These are phyloP conservation scores for Pseudochirops cupreus DNA, from an alignment of 2,797 vertebrate genomes.

Conservation along the genomic window DNA sequence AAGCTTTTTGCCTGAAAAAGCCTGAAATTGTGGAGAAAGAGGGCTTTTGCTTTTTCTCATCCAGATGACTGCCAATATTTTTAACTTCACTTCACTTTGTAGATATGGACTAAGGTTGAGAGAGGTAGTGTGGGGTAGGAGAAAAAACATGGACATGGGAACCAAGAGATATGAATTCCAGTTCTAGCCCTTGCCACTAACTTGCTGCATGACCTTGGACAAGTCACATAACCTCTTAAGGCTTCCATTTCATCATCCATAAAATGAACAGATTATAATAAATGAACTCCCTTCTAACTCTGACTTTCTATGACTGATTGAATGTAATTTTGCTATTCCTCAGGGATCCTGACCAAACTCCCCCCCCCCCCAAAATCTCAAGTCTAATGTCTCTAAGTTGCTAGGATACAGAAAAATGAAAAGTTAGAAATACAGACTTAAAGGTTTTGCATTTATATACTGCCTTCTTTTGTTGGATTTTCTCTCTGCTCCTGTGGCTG, in stretches of 20 bases:
- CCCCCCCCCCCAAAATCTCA: neutral
- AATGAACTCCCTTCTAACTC: neutral
- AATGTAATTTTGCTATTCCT: neutral
- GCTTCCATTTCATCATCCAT: neutral
- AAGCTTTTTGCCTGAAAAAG: neutral
- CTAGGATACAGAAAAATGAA: neutral
- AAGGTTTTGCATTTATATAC: rapidly evolving
- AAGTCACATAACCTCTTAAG: neutral
- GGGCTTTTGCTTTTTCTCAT: neutral
- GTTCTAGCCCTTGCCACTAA: neutral
- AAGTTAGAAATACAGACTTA: neutral
- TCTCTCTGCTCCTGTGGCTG: constrained; percentile 20
- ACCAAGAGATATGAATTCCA: neutral
- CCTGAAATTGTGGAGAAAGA: neutral
- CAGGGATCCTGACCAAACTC: neutral
- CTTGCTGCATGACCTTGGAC: neutral
- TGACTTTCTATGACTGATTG: neutral
- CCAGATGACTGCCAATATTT: neutral
- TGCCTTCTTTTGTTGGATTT: neutral
- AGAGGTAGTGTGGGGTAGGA: neutral
- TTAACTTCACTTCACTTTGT: neutral
- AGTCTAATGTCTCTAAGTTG: neutral
- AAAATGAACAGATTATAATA: neutral
- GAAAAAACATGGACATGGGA: too few species aligned
- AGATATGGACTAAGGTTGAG: neutral